A percentile compares a stretch with the other conserved stretches of the same genome.
These are phyloP conservation scores for Apistogramma diplotaenia DNA, from an alignment of 2,113 vertebrate species.

Conservation along the genomic window DNA sequence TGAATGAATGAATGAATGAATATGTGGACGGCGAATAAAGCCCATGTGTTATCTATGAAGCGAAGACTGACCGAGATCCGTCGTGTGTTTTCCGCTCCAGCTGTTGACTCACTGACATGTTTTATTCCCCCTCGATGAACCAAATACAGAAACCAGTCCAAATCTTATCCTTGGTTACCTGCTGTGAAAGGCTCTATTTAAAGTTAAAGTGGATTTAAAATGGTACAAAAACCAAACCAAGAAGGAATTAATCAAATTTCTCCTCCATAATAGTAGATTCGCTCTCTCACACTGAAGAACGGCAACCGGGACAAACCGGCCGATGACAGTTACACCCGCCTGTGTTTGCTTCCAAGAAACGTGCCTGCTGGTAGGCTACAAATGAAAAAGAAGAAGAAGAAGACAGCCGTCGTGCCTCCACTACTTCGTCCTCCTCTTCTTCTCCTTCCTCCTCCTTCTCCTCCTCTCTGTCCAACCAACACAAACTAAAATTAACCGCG, in stretches of 20 bases:
- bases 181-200: background rate
- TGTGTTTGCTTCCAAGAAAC: conserved; percentile 54
- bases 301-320: background rate
- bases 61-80: conserved; percentile 32
- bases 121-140: conserved; percentile 24
- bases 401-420: conserved; percentile 62
- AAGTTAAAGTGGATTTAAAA: background rate
- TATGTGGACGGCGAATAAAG: conserved; percentile 3
- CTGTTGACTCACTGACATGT: conserved; percentile 68
- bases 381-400: conserved; percentile 38
- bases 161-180: background rate
- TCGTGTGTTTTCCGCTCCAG: conserved; percentile 51
- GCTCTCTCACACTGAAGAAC: background rate
- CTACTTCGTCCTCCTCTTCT: conserved; percentile 24
- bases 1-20: conserved; percentile 6
- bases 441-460: conserved; percentile 54
- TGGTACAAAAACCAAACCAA: background rate
- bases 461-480: conserved; percentile 67
- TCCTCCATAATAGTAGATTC: background rate
- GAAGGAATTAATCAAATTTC: background rate
- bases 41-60: conserved; percentile 35
- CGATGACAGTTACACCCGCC: conserved; percentile 41
- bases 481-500: conserved; percentile 73
- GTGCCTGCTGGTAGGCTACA: conserved; percentile 55
- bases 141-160: background rate